Conservation (phyloP, 2,888 invertebrate genomes). For the Macaria liturata region DNA sequence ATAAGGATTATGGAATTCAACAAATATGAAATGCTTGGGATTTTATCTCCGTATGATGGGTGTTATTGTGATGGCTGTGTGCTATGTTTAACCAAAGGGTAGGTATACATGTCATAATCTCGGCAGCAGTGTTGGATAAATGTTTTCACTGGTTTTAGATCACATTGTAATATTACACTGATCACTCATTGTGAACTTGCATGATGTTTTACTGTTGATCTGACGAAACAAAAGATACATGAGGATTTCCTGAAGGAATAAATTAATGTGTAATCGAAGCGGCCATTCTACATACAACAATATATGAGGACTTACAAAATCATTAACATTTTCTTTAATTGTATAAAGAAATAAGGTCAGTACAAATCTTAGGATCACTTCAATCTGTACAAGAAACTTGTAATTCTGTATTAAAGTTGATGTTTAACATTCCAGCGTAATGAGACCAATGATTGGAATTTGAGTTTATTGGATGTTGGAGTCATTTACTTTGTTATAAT, state of each 20-base stretch:
- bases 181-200: constrained; percentile 53
- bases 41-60: constrained; percentile 40
- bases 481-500: constrained; percentile 71
- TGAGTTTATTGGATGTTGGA: constrained; percentile 75
- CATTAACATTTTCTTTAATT: constrained; percentile 57
- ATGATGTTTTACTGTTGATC: constrained; percentile 30
- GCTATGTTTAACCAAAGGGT: constrained; percentile 45
- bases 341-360: constrained; percentile 69
- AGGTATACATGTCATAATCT: constrained; percentile 51
- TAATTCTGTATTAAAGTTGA: constrained; percentile 79
- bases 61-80: constrained; percentile 34
- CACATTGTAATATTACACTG: constrained; percentile 72
- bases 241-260: constrained; percentile 37
- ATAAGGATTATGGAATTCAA: constrained; percentile 10
- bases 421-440: constrained; percentile 83
- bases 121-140: constrained; percentile 48
- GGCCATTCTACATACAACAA: constrained; percentile 42
- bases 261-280: constrained; percentile 43
- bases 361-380: constrained; percentile 70
- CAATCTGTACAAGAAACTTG: constrained; percentile 66
- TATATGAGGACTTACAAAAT: constrained; percentile 33
- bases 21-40: constrained; percentile 47
- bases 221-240: constrained; percentile 32
- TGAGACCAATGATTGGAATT: constrained; percentile 78
- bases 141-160: constrained; percentile 75